A percentile compares a stretch with the other conserved stretches of the same genome.
Conservation (phyloP, 2,113 vertebrate genomes). For the Chauna torquata region DNA sequence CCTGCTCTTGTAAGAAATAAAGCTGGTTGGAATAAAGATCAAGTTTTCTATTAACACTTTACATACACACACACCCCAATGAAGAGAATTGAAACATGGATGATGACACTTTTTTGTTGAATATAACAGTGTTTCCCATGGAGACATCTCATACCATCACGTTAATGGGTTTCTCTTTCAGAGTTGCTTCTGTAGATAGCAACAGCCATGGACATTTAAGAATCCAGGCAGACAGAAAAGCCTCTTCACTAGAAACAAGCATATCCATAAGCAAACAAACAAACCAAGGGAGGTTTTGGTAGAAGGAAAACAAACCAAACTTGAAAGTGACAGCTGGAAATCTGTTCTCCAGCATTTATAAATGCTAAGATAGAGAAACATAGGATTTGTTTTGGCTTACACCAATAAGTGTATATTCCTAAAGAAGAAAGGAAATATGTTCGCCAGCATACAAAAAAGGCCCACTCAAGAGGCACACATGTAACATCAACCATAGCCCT, state of each 20-base stretch:
- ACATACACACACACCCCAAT: neutral
- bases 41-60: slow-evolving; percentile 36
- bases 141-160: neutral
- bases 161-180: neutral
- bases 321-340: slow-evolving; percentile 1
- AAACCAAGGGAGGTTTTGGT: neutral
- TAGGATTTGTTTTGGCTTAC: slow-evolving; percentile 28
- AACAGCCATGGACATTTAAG: neutral
- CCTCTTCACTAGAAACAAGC: neutral
- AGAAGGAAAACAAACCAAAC: neutral
- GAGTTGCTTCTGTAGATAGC: neutral
- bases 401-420: slow-evolving; percentile 8
- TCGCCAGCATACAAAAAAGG: slow-evolving; percentile 26
- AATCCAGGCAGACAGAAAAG: neutral
- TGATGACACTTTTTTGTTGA: neutral
- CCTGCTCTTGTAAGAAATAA: slow-evolving; percentile 5
- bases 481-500: slow-evolving; percentile 18
- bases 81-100: neutral
- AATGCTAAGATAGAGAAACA: slow-evolving; percentile 21
- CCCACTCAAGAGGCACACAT: slow-evolving; percentile 20
- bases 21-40: slow-evolving; percentile 22
- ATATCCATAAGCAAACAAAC: neutral
- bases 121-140: neutral
- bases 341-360: slow-evolving; percentile 10
- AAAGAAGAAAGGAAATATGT: slow-evolving; percentile 19